A percentile compares a stretch with the other conserved stretches of the same genome.
Conservation (phyloP, 2,888 invertebrate genomes). For the Pediacus dermestoides region DNA sequence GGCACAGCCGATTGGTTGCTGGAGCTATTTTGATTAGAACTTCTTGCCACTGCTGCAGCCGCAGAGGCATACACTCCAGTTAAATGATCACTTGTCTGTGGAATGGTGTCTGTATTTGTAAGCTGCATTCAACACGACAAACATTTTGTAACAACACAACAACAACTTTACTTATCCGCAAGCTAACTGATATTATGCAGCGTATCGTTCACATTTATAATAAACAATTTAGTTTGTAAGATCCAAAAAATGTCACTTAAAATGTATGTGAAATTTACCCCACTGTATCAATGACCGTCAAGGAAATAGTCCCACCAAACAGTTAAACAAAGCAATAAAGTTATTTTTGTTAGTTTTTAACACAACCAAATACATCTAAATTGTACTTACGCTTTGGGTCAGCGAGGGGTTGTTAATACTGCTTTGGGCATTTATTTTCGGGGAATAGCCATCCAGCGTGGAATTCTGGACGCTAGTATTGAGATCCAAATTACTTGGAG, state of each 20-base stretch:
- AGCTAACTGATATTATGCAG: no score
- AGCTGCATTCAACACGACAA: no score
- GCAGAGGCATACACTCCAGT: conserved; percentile 43
- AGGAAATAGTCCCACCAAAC: conserved; percentile 7
- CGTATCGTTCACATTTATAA: no score
- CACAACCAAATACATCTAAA: neutral
- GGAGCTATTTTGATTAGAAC: conserved; percentile 43
- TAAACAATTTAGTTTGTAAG: no score
- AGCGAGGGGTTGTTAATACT: conserved; percentile 49
- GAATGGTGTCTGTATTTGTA: conserved; percentile 47
- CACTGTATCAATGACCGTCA: no score
- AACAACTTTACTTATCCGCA: no score
- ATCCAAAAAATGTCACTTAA: no score
- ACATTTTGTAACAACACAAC: no score
- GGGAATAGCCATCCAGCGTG: conserved; percentile 50
- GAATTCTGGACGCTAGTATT: conserved; percentile 50
- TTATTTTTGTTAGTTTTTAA: neutral
- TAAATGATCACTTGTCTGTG: conserved; percentile 47
- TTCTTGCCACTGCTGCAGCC: conserved; percentile 40
- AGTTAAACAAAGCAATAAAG: conserved; percentile 2
- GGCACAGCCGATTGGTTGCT: conserved; percentile 17
- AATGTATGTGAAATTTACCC: no score
- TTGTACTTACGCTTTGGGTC: conserved; percentile 45
- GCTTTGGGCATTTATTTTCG: conserved; percentile 43
- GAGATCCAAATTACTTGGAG: conserved; percentile 39